Conservation (phyloP, 2,113 vertebrate genomes). For the Seriola dumerili region DNA sequence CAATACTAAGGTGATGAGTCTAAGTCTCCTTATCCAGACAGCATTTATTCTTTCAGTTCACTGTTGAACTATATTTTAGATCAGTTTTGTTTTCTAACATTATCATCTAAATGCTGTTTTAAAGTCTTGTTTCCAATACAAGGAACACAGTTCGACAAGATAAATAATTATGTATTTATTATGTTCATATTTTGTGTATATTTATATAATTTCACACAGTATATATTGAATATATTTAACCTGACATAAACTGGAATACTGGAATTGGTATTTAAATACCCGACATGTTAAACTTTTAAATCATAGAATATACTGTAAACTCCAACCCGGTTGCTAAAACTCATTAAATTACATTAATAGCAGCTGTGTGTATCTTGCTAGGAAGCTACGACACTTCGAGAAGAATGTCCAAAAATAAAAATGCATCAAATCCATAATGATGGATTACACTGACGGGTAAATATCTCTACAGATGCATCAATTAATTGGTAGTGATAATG, state of each 20-base stretch:
- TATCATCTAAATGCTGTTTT: no score
- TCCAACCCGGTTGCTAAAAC: no score
- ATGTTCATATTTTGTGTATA: neutral
- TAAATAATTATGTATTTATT: neutral
- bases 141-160: no score
- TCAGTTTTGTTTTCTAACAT: no score
- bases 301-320: neutral
- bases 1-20: no score
- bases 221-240: neutral
- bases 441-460: neutral
- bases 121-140: no score
- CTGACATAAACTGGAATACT: neutral
- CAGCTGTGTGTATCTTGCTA: neutral
- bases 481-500: neutral
- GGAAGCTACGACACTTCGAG: neutral
- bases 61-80: no score
- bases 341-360: neutral
- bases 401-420: neutral
- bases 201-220: neutral
- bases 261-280: neutral
- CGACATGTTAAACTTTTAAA: neutral
- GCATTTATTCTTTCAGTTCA: neutral
- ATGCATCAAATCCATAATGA: neutral
- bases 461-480: neutral
- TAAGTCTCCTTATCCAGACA: no score